Percentiles rank a stretch among this genome's conserved stretches.
Conservation (phyloP, 2,113 vertebrate species). For the Nannospalax galili region DNA sequence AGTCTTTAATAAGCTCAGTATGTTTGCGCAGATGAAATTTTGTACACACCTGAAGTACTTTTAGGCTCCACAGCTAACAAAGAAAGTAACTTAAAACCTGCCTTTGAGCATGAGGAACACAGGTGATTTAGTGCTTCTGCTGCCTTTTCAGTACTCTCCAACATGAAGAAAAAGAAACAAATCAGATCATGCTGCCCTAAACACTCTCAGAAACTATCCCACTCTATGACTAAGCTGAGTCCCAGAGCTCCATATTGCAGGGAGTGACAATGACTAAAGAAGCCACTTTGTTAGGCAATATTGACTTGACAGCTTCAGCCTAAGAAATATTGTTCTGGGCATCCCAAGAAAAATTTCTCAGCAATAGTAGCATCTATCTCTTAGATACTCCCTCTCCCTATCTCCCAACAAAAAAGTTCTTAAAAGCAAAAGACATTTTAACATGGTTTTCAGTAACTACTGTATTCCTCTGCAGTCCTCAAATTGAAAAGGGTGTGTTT, state of each 20-base stretch:
- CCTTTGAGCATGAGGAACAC: background rate
- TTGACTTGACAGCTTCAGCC: conserved; percentile 39
- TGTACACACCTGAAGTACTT: conserved; percentile 35
- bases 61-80: conserved; percentile 12
- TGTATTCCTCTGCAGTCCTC: background rate
- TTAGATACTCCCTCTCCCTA: background rate
- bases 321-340: conserved; percentile 50
- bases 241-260: background rate
- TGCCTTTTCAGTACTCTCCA: conserved; percentile 4
- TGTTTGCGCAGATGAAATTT: conserved; percentile 59
- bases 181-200: conserved; percentile 41
- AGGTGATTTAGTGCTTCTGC: conserved; percentile 18
- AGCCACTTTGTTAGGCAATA: background rate
- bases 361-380: conserved; percentile 40
- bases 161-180: conserved; percentile 29
- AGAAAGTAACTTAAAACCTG: background rate
- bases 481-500: background rate
- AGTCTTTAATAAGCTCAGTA: conserved; percentile 78
- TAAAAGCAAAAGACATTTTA: conserved; percentile 50
- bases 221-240: conserved; percentile 4
- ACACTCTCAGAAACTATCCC: conserved; percentile 44
- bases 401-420: background rate
- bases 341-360: conserved; percentile 29
- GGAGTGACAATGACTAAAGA: background rate
- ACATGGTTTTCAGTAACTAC: background rate